These are phyloP conservation scores for Drosophila histrio DNA, from an alignment of 2,888 invertebrate species.

Conservation along the genomic window DNA sequence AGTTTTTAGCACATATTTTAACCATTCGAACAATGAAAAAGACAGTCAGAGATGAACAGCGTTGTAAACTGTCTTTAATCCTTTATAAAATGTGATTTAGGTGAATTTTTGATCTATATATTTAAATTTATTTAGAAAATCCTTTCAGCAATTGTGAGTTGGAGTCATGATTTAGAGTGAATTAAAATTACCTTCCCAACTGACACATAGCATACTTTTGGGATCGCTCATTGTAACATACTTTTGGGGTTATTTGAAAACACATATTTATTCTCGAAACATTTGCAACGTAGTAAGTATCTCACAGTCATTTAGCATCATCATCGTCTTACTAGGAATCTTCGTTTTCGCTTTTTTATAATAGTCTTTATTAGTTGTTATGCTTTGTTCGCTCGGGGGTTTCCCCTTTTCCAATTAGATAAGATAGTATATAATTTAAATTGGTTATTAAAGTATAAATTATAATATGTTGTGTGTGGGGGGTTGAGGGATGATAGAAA, in stretches of 20 bases:
- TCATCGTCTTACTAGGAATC: slow-evolving; percentile 15
- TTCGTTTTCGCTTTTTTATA: slow-evolving; percentile 19
- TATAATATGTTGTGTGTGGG: slow-evolving; percentile 28
- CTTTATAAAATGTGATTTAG: no score
- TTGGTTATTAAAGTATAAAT: slow-evolving; percentile 44
- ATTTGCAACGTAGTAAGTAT: slow-evolving; percentile 21
- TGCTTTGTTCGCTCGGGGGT: slow-evolving; percentile 37
- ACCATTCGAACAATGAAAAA: no score
- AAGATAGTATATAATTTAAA: slow-evolving; percentile 38
- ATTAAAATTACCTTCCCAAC: background rate
- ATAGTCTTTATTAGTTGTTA: slow-evolving; percentile 52
- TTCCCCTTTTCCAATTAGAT: slow-evolving; percentile 25
- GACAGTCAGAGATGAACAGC: no score
- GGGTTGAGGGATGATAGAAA: slow-evolving; percentile 17
- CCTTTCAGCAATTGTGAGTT: background rate
- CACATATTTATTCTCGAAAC: slow-evolving; percentile 38
- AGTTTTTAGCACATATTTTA: no score
- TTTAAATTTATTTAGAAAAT: background rate
- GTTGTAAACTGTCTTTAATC: no score
- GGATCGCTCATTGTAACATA: slow-evolving; percentile 12
- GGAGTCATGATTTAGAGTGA: no score
- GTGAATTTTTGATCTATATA: no score
- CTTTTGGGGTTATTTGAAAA: slow-evolving; percentile 36
- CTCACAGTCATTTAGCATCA: slow-evolving; percentile 24
- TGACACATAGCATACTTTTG: background rate